Conservation (phyloP, 2,888 invertebrate genomes). For the Venustoraphidia nigricollis region DNA sequence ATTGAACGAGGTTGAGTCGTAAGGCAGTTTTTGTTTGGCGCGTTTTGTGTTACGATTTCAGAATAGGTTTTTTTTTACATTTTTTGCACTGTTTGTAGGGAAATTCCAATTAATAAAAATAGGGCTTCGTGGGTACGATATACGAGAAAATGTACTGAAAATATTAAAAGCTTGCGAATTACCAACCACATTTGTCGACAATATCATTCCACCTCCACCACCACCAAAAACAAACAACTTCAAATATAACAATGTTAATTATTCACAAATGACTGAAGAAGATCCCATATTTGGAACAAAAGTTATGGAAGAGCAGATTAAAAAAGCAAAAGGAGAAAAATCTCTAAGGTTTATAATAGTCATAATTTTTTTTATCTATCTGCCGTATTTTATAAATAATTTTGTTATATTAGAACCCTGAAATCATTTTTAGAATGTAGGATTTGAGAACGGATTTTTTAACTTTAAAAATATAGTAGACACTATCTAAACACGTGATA, state of each 20-base stretch:
- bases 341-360: slow-evolving; percentile 17
- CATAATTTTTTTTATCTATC: background rate
- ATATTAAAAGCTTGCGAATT: slow-evolving; percentile 70
- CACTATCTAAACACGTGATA: too few species aligned
- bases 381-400: too few species aligned
- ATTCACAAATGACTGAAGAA: slow-evolving; percentile 26
- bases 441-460: too few species aligned
- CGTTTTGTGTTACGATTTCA: too few species aligned
- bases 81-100: slow-evolving; percentile 29
- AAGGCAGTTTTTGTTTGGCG: slow-evolving; percentile 1
- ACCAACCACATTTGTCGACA: slow-evolving; percentile 75
- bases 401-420: too few species aligned
- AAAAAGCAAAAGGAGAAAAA: slow-evolving; percentile 23
- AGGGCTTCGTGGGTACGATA: slow-evolving; percentile 46
- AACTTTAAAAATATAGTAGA: too few species aligned
- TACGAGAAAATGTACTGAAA: slow-evolving; percentile 57
- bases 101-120: slow-evolving; percentile 61
- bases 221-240: background rate
- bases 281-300: slow-evolving; percentile 36
- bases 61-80: background rate
- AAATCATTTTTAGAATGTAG: too few species aligned
- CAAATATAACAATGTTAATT: slow-evolving; percentile 20
- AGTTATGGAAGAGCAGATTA: slow-evolving; percentile 31
- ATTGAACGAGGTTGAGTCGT: slow-evolving; percentile 12
- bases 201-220: slow-evolving; percentile 34